phyloP scores from a whole-genome alignment of 2,797 vertebrate species.

The Acomys russatus region DNA sequence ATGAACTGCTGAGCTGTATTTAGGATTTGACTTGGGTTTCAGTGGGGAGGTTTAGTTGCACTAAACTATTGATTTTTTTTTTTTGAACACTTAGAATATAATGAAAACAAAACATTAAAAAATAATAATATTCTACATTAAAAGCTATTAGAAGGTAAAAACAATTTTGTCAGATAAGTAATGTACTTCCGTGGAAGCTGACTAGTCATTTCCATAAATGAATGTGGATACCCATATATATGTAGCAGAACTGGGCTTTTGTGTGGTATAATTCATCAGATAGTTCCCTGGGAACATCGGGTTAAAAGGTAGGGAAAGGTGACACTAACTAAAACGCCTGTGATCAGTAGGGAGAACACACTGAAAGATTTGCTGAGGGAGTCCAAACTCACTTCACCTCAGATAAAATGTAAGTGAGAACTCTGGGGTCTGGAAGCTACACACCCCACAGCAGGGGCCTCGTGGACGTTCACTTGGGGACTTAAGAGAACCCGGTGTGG shows the following conservation, averaged over 20 bases:
- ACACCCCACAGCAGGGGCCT: not conserved
- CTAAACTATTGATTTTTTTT: not conserved
- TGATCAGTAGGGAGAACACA: constrained; percentile 24
- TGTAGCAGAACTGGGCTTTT: constrained; percentile 54
- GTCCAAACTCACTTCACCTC: not conserved
- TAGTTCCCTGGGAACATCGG: constrained; percentile 35
- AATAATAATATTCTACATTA: constrained; percentile 43
- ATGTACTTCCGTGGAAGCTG: constrained; percentile 36
- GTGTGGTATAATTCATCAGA: constrained; percentile 43
- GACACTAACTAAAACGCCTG: constrained; percentile 31
- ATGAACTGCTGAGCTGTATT: not conserved
- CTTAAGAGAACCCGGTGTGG: not conserved
- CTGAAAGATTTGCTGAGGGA: not conserved
- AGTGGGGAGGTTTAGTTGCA: constrained; percentile 12
- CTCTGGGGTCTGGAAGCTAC: not conserved
- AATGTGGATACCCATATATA: constrained; percentile 31
- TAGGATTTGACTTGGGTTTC: constrained; percentile 18
- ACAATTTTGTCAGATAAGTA: constrained; percentile 58
- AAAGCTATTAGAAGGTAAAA: constrained; percentile 40
- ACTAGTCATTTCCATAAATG: constrained; percentile 64
- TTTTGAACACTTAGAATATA: constrained; percentile 48
- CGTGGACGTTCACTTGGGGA: not conserved
- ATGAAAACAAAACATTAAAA: not conserved
- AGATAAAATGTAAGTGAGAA: not conserved
- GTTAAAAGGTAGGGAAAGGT: constrained; percentile 60